Base-by-base conservation (phyloP, 2,113 vertebrate genomes). In the Lepisosteus osseus region DNA sequence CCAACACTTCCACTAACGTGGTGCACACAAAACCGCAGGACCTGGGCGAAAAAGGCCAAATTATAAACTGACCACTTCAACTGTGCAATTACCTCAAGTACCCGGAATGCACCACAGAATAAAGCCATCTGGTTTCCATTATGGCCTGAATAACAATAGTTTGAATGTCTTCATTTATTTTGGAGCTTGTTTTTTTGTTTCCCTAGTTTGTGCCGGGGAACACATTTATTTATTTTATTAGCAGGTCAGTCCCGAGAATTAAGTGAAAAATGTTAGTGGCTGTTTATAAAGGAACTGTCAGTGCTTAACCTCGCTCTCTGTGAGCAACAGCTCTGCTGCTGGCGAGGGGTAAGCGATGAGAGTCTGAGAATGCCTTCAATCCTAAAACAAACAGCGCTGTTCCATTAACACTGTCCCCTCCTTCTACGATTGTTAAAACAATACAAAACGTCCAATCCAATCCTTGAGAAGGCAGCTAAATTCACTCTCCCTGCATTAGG, bases 41-140 rank as follows among this genome's bases (percentile, higher is more conserved):
- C 29, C 29, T 29, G 29, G 29, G 29, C 29, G 2, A 29, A 57
- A 79, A 69, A 82, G 72, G 74, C 79, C 76, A 79, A 59, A 4
- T 59, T 14, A 59, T 59, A 13, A 59, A 59, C 29, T n/a, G 56
- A 59, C 56, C 84, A 86, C 78, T 79, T 87, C 77, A 74, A 74
- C 71, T 70, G 81, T 76, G 85, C 80, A 87, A 92, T 97, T 95
- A 94, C 92, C 92, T 95, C 94, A 95, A 86, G 89, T 91, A 91
- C 84, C 83, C 91, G 93, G 95, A 95, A 97, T 95, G 95, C 85
- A 79, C 76, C 63, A 79, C 75, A 82, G 80, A 76, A 81, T 29
- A 29, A 76, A 76, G 45, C 86, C 94, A 96, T 95, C 95, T 98
- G 95, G 91, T 94, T 92, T 89, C 72, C 86, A 94, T 97, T 97